Conservation (phyloP, 1,140 invertebrate species). For the Microplitis mediator region DNA sequence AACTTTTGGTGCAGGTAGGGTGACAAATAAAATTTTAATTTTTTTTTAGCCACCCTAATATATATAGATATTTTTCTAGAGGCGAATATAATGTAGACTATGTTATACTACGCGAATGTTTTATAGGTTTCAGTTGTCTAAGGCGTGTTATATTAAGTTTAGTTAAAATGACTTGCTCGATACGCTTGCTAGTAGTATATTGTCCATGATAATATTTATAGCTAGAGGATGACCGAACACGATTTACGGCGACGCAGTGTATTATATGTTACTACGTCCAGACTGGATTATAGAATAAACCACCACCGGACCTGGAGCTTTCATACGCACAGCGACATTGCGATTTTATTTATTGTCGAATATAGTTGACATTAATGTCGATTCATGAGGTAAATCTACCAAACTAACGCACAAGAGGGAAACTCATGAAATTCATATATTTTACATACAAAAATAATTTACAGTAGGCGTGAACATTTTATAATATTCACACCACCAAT, state of each 20-base stretch:
- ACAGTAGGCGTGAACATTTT: background rate
- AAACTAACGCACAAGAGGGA: background rate
- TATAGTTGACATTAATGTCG: slow-evolving; percentile 16
- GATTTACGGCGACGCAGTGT: slow-evolving; percentile 21
- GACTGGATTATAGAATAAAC: too few species aligned
- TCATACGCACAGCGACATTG: slow-evolving; percentile 10
- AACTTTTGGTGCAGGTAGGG: too few species aligned
- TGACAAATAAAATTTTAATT: too few species aligned
- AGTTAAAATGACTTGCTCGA: slow-evolving; percentile 8
- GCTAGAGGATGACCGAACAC: slow-evolving; percentile 51
- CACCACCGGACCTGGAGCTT: background rate
- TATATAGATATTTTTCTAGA: too few species aligned
- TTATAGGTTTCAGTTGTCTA: background rate
- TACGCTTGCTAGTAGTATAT: slow-evolving; percentile 26
- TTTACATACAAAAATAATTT: background rate
- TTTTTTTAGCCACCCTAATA: too few species aligned
- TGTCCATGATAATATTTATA: slow-evolving; percentile 49
- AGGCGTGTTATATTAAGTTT: background rate
- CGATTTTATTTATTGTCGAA: slow-evolving; percentile 15
- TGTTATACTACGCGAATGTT: background rate
- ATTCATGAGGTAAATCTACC: background rate
- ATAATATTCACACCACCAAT: too few species aligned
- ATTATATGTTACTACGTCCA: too few species aligned
- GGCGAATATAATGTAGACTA: too few species aligned
- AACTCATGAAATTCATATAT: background rate